Base-by-base conservation (phyloP, 2,888 invertebrate genomes). In the Acronicta alni region DNA sequence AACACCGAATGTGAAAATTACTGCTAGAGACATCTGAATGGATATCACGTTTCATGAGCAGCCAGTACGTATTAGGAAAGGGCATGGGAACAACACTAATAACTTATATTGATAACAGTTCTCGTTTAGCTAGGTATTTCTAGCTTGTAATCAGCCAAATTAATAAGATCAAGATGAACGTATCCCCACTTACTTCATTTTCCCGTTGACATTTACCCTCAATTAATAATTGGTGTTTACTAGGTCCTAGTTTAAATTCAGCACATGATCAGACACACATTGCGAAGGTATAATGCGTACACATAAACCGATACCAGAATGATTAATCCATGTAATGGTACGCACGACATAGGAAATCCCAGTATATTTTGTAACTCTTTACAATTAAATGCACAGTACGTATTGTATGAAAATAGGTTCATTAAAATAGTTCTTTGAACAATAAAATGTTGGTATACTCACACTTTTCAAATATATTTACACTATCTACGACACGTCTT, bases 1-100 rank as follows among this genome's bases (percentile, higher is more conserved):
- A 60, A 66, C 58, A 72, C 54, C 46, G 39, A 61, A 63, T 69
- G 46, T 52, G 56, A 54, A 53, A 51, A 62, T 62, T 44, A 60
- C 54, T 57, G 39, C 26, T 20, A 32, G 58, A 57, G 58, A 45
- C 55, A 63, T 57, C 35, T 45, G 37, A 57, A 70, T 58, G 52
- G 45, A 41, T 60, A 56, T 72, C 66, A 57, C 41, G 55, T 75
- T 62, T 56, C 57, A 58, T 47, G 20, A 20, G 38, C 26, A 54
- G 47, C 37, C 49, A 43, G 53, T 53, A 63, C 39, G 5, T 20
- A 30, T 30, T 38, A 42, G 39, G 38, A 35, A 42, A 38, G 30
- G 18, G 18, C 18, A 51, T 35, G 35, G 14, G 35, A 35, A 35
- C 35, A 54, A 52, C 48, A 26, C 26, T 41, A 15, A 12, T 14